Percentiles rank a stretch among this genome's conserved stretches.
Conservation (phyloP, 2,797 vertebrate species). For the Sebastes glaucus region DNA sequence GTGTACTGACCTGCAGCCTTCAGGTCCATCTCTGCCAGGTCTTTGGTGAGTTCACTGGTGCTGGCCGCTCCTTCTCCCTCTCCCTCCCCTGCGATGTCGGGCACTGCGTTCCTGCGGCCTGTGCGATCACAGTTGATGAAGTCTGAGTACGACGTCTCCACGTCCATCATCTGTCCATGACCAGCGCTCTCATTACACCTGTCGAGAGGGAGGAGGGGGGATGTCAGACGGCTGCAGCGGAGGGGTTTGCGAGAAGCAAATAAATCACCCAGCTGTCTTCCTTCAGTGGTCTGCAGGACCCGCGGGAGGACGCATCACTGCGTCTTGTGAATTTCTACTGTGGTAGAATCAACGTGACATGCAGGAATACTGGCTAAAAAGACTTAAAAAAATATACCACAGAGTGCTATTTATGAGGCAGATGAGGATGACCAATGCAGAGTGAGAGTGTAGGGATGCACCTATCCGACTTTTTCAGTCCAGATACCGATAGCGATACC, state of each 20-base stretch:
- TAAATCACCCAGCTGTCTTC: slow-evolving; percentile 15
- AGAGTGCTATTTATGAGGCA: background rate
- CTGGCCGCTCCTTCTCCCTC: slow-evolving; percentile 71
- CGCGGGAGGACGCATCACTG: background rate
- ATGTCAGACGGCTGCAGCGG: slow-evolving; percentile 19
- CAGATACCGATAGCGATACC: no score
- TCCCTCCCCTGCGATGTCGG: slow-evolving; percentile 88
- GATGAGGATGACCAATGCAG: background rate
- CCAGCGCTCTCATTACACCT: slow-evolving; percentile 84
- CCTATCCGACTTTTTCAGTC: no score
- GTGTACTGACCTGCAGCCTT: slow-evolving; percentile 78
- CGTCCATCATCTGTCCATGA: slow-evolving; percentile 94
- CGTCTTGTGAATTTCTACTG: slow-evolving; percentile 14
- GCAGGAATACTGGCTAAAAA: background rate
- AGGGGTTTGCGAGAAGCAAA: slow-evolving; percentile 12
- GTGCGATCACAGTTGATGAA: slow-evolving; percentile 96
- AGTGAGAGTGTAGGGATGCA: background rate
- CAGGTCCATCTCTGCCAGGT: slow-evolving; percentile 87
- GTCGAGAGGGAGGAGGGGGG: background rate
- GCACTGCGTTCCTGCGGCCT: slow-evolving; percentile 95
- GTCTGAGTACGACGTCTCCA: slow-evolving; percentile 94
- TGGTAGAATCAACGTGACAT: background rate
- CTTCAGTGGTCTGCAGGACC: background rate
- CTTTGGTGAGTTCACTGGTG: slow-evolving; percentile 89
- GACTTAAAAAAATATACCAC: background rate